Evolutionary conservation across 1,140 invertebrate species (phyloP), one percentile per base, ranked within the genome.

Genomic region (Cylas formicarius): DNA sequence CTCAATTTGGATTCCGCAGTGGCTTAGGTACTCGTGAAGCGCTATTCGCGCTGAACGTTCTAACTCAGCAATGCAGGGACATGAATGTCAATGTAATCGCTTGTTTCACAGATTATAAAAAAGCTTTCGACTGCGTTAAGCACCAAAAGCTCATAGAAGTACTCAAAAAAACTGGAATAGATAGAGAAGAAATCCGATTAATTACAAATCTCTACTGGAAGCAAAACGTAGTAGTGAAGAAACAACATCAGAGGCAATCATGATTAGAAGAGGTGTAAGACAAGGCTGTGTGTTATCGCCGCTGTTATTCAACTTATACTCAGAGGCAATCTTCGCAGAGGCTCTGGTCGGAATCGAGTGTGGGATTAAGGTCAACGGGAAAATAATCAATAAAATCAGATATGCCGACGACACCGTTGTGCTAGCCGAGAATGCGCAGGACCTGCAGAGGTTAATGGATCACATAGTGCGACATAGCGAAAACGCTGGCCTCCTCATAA

Each of bases 261-360:
- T 11, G 9, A 46, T 39, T 20, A 43, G 24, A 43, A 46, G 22
- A 38, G 35, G 20, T 17, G 35, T 26, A 13, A 4, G 34, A 26
- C 34, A 39, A 3, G 35, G 44, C 18, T 46, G 34, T 21, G 34
- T 46, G 20, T 35, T 46, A 38, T 46, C 26, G n/a, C 44, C 35
- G n/a, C 35, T 46, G 9, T 29, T 46, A 4, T 46, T 46, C 20
- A 39, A 39, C 23, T 7, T 38, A 8, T 46, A 46, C 26, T 46
- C 44, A 11, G 44, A 46, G 32, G 17, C 21, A 10, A 26, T 46
- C 11, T 46, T 46, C 27, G 16, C 5, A 17, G 34, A 46, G 32
- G 20, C 35, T 46, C 35, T 38, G n/a, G n/a, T n/a, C n/a, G n/a
- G n/a, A n/a, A n/a, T n/a, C n/a, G n/a, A n/a, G n/a, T n/a, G n/a